These are phyloP conservation scores for Acronicta psi DNA, from an alignment of 2,888 invertebrate species.

Conservation along the genomic window DNA sequence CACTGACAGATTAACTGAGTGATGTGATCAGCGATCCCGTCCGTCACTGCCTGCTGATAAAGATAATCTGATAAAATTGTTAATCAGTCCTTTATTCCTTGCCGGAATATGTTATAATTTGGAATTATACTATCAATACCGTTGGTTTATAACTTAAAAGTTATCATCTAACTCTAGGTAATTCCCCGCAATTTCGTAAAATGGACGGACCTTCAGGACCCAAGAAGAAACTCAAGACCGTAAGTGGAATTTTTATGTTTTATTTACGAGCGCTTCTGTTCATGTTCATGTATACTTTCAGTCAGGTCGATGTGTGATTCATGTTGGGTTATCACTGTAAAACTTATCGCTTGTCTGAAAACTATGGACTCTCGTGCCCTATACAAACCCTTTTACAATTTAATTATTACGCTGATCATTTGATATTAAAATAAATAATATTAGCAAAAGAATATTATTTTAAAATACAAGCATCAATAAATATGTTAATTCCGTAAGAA, in stretches of 20 bases:
- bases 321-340: not conserved
- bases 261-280: not conserved
- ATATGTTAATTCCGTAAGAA: too few relatives aligned
- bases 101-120: constrained; percentile 10
- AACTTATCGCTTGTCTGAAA: not conserved
- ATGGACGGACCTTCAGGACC: constrained; percentile 82
- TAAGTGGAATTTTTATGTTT: constrained; percentile 63
- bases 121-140: constrained; percentile 4
- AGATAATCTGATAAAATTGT: not conserved
- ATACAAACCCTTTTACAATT: too few relatives aligned
- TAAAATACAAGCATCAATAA: too few relatives aligned
- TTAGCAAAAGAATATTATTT: too few relatives aligned
- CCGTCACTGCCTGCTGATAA: not conserved
- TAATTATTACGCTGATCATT: too few relatives aligned
- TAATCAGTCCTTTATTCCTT: not conserved
- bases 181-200: constrained; percentile 17
- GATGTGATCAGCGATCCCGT: too few relatives aligned
- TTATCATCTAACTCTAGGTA: constrained; percentile 8
- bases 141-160: constrained; percentile 25
- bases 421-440: too few relatives aligned
- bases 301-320: constrained; percentile 12
- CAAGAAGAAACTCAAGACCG: constrained; percentile 85
- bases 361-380: too few relatives aligned
- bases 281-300: not conserved
- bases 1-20: too few relatives aligned